Conservation (phyloP, 2,888 invertebrate genomes). For the Rotaria sp. region DNA sequence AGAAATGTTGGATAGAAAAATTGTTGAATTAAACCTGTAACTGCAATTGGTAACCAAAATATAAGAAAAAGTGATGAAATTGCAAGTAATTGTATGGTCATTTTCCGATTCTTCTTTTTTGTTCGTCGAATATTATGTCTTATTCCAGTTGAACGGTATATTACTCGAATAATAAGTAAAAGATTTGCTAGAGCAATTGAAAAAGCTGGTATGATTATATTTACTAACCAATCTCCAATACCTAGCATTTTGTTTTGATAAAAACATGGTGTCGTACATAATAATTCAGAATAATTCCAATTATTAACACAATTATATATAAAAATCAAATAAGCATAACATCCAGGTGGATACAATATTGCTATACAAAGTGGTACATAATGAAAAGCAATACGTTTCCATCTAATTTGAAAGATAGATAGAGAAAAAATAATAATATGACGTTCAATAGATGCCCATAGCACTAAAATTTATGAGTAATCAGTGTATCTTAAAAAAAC, state of each 20-base stretch:
- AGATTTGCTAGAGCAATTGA: background rate
- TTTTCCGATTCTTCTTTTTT: background rate
- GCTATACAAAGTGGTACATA: background rate
- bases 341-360: background rate
- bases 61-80: constrained; percentile 6
- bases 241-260: background rate
- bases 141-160: background rate
- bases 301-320: background rate
- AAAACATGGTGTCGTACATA: background rate
- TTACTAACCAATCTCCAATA: background rate
- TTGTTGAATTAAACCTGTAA: background rate
- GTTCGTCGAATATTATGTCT: background rate
- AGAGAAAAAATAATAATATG: background rate
- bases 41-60: background rate
- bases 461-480: background rate
- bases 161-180: background rate
- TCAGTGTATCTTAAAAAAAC: background rate
- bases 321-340: background rate
- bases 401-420: background rate
- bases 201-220: background rate
- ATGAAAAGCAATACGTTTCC: background rate
- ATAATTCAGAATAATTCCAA: background rate
- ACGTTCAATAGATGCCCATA: background rate
- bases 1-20: background rate
- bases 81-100: background rate